Evolutionary conservation across 1,140 invertebrate species (phyloP).

Genomic region (Drosophila suzukii): DNA sequence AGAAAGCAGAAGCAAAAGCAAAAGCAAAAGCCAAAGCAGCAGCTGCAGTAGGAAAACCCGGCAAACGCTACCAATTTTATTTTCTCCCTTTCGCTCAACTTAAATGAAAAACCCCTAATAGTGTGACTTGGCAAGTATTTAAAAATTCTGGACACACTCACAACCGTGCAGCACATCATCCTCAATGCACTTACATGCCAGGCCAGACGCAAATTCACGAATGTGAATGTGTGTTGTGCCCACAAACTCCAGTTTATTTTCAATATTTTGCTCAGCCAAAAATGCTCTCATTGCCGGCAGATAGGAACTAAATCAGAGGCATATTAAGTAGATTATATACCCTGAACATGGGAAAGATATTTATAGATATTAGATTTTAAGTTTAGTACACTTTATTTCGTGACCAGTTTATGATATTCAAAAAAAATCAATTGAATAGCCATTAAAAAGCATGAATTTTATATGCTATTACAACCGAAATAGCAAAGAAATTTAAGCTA

Average conservation of each 20-base stretch:
- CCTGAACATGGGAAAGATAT: neutral
- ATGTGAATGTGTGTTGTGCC: conserved; percentile 29
- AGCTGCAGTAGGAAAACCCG: conserved; percentile 35
- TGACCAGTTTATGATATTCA: too few relatives aligned
- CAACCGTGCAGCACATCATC: conserved; percentile 6
- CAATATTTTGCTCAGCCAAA: conserved; percentile 76
- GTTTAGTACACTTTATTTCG: too few relatives aligned
- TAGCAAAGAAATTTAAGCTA: too few relatives aligned
- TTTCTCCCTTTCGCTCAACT: conserved; percentile 39
- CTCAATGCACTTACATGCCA: conserved; percentile 46
- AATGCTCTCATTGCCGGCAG: conserved; percentile 34
- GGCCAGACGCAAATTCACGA: conserved; percentile 39
- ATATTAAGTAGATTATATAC: conserved; percentile 5
- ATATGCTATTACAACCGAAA: too few relatives aligned
- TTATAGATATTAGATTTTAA: too few relatives aligned
- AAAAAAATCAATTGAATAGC: too few relatives aligned
- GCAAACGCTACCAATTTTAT: conserved; percentile 48
- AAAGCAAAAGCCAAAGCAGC: conserved; percentile 7
- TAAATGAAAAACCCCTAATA: conserved; percentile 57
- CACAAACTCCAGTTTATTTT: conserved; percentile 60
- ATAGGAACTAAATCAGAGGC: conserved; percentile 13
- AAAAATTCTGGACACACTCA: conserved; percentile 57
- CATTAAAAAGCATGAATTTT: too few relatives aligned
- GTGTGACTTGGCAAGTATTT: conserved; percentile 74
- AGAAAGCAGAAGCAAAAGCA: conserved; percentile 11